Percentiles rank a stretch among this genome's conserved stretches.
Conservation (phyloP, 2,797 vertebrate genomes). For the Melanotaenia nigrans region DNA sequence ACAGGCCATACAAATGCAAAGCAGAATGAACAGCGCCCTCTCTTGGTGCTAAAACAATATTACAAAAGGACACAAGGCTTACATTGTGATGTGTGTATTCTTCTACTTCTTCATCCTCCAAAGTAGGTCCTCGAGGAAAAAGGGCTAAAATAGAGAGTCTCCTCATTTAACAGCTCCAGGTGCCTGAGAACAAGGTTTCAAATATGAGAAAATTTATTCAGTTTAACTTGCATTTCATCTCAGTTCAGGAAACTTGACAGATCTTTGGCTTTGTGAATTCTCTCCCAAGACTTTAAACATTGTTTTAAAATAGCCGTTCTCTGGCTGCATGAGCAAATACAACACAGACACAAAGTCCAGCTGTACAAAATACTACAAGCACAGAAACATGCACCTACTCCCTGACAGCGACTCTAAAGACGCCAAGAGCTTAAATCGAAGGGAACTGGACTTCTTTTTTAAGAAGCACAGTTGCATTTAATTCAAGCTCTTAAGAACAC, state of each 20-base stretch:
- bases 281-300: neutral
- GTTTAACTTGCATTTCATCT: neutral
- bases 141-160: constrained; percentile 52
- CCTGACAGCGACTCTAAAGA: too few species aligned
- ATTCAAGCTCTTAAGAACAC: too few species aligned
- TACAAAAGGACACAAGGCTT: constrained; percentile 12
- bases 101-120: constrained; percentile 41
- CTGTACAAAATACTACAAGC: neutral
- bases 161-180: constrained; percentile 57
- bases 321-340: neutral
- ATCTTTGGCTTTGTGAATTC: neutral
- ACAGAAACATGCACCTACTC: too few species aligned
- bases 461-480: too few species aligned
- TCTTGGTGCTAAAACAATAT: constrained; percentile 8
- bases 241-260: neutral
- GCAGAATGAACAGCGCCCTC: constrained; percentile 28
- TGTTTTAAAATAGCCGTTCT: neutral
- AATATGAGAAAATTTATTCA: neutral
- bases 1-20: neutral
- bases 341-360: neutral
- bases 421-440: too few species aligned
- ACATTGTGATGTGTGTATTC: constrained; percentile 21
- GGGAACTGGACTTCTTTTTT: too few species aligned
- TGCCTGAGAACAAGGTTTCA: constrained; percentile 1
- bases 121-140: constrained; percentile 36